Evolutionary conservation across 2,888 invertebrate genomes (phyloP).

Genomic region (Torymus aiolomorphi): DNA sequence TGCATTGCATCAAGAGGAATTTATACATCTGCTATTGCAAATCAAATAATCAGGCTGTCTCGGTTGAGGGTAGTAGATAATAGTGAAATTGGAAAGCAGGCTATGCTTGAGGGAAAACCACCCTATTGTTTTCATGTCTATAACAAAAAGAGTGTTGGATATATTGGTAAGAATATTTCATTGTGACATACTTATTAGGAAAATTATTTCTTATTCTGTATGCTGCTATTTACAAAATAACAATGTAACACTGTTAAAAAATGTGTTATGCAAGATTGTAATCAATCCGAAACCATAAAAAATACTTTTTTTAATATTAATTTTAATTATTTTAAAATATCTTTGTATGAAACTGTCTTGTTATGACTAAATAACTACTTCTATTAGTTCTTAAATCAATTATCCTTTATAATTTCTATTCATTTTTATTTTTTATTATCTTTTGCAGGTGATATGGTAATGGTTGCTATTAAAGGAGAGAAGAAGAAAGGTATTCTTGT

Average conservation of each 20-base stretch:
- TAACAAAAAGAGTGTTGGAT: conserved; percentile 84
- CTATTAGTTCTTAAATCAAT: no score
- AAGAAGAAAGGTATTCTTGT: conserved; percentile 95
- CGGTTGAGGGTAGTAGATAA: conserved; percentile 97
- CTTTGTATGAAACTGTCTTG: no score
- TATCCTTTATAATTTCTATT: neutral
- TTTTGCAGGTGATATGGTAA: conserved; percentile 86
- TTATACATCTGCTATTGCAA: conserved; percentile 79
- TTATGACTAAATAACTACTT: no score
- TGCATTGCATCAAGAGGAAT: conserved; percentile 67
- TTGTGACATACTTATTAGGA: no score
- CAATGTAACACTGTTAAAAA: no score
- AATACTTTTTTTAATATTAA: no score
- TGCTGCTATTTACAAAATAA: no score
- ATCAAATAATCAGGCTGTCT: conserved; percentile 85
- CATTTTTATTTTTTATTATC: neutral
- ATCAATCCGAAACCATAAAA: no score
- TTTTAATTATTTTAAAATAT: no score
- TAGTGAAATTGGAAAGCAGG: conserved; percentile 94
- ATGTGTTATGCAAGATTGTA: no score
- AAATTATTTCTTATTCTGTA: no score
- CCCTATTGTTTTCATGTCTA: conserved; percentile 96
- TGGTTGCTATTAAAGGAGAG: conserved; percentile 95
- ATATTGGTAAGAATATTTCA: conserved; percentile 77
- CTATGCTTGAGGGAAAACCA: conserved; percentile 95